Evolutionary conservation across 2,113 vertebrate genomes (phyloP).

Genomic region (Oncorhynchus gorbuscha): DNA sequence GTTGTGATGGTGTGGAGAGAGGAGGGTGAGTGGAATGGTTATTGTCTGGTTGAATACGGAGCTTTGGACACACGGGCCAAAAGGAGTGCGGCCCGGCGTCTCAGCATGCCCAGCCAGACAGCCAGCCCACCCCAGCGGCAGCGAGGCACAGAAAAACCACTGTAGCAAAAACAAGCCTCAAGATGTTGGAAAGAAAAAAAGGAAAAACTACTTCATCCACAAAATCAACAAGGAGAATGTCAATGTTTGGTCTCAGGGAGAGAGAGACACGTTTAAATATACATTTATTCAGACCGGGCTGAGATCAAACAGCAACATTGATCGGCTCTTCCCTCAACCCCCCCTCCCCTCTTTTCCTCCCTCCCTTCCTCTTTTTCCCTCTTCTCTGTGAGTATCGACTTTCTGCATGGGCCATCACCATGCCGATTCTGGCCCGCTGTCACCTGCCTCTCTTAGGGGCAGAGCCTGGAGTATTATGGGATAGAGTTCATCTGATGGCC

Average conservation of each 20-base stretch:
- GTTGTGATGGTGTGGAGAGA: conserved; percentile 2
- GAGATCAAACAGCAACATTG: conserved; percentile 76
- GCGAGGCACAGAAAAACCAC: conserved; percentile 49
- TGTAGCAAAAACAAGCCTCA: conserved; percentile 59
- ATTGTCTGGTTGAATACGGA: background rate
- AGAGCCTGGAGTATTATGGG: conserved; percentile 45
- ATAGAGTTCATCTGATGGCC: conserved; percentile 49
- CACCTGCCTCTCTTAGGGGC: conserved; percentile 50
- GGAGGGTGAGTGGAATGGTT: background rate
- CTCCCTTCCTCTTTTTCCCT: conserved; percentile 38
- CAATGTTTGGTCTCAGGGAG: conserved; percentile 64
- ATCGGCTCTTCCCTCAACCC: conserved; percentile 68
- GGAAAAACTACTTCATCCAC: conserved; percentile 29
- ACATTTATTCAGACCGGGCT: conserved; percentile 71
- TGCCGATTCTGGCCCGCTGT: conserved; percentile 61
- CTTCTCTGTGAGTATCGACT: conserved; percentile 56
- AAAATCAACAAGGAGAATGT: conserved; percentile 68
- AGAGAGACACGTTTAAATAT: conserved; percentile 66
- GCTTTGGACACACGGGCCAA: conserved; percentile 20
- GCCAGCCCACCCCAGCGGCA: background rate
- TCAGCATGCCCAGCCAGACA: background rate
- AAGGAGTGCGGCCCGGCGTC: conserved; percentile 6
- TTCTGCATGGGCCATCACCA: conserved; percentile 58
- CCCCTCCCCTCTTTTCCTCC: conserved; percentile 35
- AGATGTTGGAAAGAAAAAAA: conserved; percentile 48